Base-by-base conservation (phyloP, 2,888 invertebrate genomes). In the Rhagium mordax region DNA sequence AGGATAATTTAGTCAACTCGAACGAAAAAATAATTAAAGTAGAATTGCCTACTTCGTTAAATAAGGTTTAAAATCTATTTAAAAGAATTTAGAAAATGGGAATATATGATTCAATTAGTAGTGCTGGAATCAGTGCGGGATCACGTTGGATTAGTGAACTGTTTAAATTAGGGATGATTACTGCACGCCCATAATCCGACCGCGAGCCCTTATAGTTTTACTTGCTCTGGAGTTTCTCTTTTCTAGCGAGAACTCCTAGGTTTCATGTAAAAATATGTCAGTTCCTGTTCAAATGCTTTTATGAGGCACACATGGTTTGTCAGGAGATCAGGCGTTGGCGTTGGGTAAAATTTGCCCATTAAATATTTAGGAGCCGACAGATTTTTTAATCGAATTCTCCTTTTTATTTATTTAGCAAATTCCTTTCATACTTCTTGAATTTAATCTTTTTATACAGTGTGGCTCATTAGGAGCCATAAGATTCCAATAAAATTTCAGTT, bases 21-120 rank as follows among this genome's bases (percentile, higher is more conserved):
- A 65, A 16, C 18, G 33, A 16, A 65, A 65, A 33, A 53, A 59
- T 65, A 65, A 55, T 55, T 29, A 53, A 53, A 29, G 18, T 10
- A 18, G 29, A 29, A 53, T 27, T 53, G 33, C 53, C n/a, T 6
- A 10, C 18, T 53, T n/a, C 27, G 1, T 24, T 59, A 64, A 64
- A 47, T 21, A 48, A 16, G 29, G 64, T 16, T 64, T 51, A 64
- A 51, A 48, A 13, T 53, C 33, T 29, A 33, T 48, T 53, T 65
- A 65, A 65, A 65, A 65, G 65, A 33, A 53, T 65, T 65, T 33
- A 48, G 33, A 53, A 53, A 53, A 65, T 65, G 65, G 53, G 48
- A 53, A 65, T 65, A 65, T 65, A 65, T 65, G 51, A 53, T 65
- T 65, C 65, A 65, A 65, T 65, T 65, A 65, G 65, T 53, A 53